Evolutionary conservation across 2,797 vertebrate species (phyloP).

Genomic region (Falco biarmicus): DNA sequence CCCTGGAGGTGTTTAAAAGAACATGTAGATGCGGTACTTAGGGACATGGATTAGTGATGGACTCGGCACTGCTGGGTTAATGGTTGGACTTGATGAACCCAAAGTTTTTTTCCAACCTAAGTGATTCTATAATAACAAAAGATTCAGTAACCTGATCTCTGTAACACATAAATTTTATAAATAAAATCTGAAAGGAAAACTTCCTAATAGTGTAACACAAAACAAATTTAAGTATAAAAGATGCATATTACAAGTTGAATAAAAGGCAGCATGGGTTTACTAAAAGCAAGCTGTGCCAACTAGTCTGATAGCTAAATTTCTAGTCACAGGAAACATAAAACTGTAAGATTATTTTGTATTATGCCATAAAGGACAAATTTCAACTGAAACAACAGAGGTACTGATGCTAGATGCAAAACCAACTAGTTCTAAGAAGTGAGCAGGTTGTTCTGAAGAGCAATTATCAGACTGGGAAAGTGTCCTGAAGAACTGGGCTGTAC

Average conservation of each 20-base stretch:
- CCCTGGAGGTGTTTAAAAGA: no score
- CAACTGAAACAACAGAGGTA: background rate
- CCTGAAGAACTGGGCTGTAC: background rate
- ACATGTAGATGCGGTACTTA: no score
- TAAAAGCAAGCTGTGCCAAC: background rate
- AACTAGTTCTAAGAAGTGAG: background rate
- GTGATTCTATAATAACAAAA: background rate
- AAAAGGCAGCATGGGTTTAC: background rate
- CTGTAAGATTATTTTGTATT: background rate
- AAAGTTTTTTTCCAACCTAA: no score
- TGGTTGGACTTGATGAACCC: no score
- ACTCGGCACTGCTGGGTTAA: no score
- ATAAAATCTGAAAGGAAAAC: background rate
- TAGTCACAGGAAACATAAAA: background rate
- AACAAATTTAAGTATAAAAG: background rate
- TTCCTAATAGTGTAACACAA: background rate
- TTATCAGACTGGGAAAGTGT: background rate
- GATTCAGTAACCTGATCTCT: background rate
- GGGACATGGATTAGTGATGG: no score
- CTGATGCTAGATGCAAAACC: background rate
- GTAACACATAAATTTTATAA: background rate
- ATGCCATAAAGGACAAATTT: background rate
- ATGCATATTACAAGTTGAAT: background rate
- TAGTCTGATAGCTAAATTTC: background rate
- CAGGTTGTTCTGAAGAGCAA: background rate